Percentiles rank a stretch among this genome's conserved stretches.
Evolutionary conservation across 2,113 vertebrate genomes (phyloP).

Genomic region (Helogale parvula): DNA sequence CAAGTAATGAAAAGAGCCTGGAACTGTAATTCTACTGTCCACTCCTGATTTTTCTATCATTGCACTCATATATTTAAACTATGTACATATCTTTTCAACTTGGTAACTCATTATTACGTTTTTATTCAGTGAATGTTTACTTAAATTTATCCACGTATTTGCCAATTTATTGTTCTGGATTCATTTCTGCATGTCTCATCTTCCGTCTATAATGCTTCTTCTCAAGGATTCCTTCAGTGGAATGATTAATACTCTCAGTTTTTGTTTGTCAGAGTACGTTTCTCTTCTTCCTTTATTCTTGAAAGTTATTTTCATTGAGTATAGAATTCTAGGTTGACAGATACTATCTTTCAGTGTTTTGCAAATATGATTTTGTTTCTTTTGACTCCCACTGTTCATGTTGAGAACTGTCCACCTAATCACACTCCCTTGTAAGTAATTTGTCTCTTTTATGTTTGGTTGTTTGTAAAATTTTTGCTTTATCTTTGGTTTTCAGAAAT

Average conservation of each 20-base stretch:
- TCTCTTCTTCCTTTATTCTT: conserved; percentile 12
- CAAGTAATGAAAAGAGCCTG: not conserved
- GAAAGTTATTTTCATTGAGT: not conserved
- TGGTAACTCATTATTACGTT: not conserved
- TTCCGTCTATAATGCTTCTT: not conserved
- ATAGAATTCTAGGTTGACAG: not conserved
- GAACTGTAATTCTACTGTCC: not conserved
- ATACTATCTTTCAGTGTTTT: not conserved
- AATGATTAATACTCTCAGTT: not conserved
- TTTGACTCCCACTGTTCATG: not conserved
- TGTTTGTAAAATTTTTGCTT: not conserved
- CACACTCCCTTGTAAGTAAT: not conserved
- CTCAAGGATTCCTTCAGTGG: not conserved
- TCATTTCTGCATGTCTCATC: not conserved
- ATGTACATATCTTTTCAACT: not conserved
- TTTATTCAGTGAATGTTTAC: not conserved
- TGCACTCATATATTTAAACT: not conserved
- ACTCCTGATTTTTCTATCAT: not conserved
- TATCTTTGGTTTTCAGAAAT: not conserved
- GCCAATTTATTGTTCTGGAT: not conserved
- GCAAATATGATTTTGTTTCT: not conserved
- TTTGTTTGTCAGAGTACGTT: not conserved
- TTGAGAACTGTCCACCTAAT: not conserved
- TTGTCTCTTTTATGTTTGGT: not conserved
- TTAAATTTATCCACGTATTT: not conserved